Base-by-base conservation (phyloP, 2,113 vertebrate genomes). In the Copsychus sechellarum region DNA sequence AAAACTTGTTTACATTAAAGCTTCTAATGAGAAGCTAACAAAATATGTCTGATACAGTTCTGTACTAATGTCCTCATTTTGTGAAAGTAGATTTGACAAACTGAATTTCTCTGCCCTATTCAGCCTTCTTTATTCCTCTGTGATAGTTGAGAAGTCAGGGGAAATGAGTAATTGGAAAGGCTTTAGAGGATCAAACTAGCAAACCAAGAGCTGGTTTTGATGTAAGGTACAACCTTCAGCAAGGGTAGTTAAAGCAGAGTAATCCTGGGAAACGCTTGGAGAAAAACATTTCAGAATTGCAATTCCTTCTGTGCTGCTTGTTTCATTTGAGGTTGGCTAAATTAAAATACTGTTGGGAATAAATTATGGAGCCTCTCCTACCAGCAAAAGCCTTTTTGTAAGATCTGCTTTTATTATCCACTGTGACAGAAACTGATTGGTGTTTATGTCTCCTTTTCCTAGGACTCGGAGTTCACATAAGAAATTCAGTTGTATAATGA, bases 31-130 rank as follows among this genome's bases (percentile, higher is more conserved):
- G 45, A 80, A 66, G 18, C 57, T 43, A 8, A 24, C 23, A 4
- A 33, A 65, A 29, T 0, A 1, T 42, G 16, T 14, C 14, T 26
- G 4, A 20, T 67, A 12, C 1, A 48, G 11, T 22, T 4, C 40
- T 51, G 3, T 58, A 7, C 3, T 43, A 12, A 61, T 5, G 5
- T 28, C 60, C 22, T 13, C 1, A 0, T 36, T 78, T 53, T 69
- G 17, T 70, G 28, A 34, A 67, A 74, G 34, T 8, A 60, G 26
- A 9, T 80, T 91, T 77, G 61, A 26, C 24, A 80, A 60, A 54
- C 24, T 34, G 42, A n/a, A 57, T 76, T 88, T 50, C 34, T 57
- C 9, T 53, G 4, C 40, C 12, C 31, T 77, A 0, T 43, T 20
- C 26, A 78, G 18, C 6, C 12, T 7, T 82, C 9, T 80, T 43